Base-by-base conservation (phyloP, 2,113 vertebrate genomes). In the Catharus bicknelli region DNA sequence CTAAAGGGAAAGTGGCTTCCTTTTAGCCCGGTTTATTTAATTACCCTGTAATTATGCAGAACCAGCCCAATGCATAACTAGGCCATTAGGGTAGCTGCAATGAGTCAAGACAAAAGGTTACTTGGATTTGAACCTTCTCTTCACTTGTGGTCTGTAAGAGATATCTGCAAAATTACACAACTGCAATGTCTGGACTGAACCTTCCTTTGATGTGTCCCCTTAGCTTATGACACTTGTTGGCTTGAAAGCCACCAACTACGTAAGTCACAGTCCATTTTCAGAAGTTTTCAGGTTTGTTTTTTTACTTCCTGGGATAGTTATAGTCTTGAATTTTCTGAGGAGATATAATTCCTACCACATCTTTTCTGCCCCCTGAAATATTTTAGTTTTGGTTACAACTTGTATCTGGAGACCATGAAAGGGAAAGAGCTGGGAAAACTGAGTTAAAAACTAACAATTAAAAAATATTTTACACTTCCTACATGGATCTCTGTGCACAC, bases 101-200 rank as follows among this genome's bases (percentile, higher is more conserved):
- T 10, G 40, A 85, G 43, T 17, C 55, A 88, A 64, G 26, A 22
- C 47, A 51, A 25, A 73, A 76, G 42, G 83, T 53, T 36, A 19
- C 1, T 1, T 34, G 40, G 66, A 29, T 74, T 42, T 72, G 27
- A 16, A 59, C 36, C 57, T 95, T 74, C 72, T 73, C 38, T 51
- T 89, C 85, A 85, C 63, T 45, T 42, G 7, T 25, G 58, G 29
- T 66, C 47, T 80, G 38, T 34, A 90, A 66, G 23, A 83, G 29
- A 62, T 0, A 1, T 23, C 47, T 25, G 57, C 32, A 90, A 59
- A 89, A 84, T 0, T 10, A 13, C 21, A 53, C 0, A 0, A 10
- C 42, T 69, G 51, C 63, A 42, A 25, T 23, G 20, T 50, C 62
- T 62, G 55, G 18, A 15, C 1, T 42, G 42, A 61, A 42, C 38